Base-by-base conservation (phyloP, 2,888 invertebrate genomes). In the Timandra comae region DNA sequence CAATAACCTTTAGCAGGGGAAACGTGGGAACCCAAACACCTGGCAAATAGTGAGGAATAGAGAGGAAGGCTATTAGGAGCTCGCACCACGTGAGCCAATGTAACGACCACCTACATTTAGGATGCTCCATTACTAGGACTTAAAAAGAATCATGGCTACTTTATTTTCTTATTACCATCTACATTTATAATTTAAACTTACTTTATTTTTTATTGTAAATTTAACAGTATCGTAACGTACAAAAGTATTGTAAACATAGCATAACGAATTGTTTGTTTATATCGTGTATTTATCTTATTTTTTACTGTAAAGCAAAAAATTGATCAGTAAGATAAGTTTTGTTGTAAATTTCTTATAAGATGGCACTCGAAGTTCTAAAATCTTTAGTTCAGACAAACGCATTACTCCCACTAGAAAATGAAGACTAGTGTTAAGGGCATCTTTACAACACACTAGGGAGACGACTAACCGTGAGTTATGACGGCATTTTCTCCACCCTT, bases 341-440 rank as follows among this genome's bases (percentile, higher is more conserved):
- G n/a, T n/a, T 16, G 4, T 19, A 24, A 31, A 12, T 24, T 21
- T 29, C 31, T 32, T 37, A 40, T 43, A 38, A 23, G 42, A 41
- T 43, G 34, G 42, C 47, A 46, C 44, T 48, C 42, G 40, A 33
- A 35, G 41, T 38, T 49, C 46, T 52, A 52, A 64, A 66, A 57
- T 60, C 51, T 49, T 40, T 50, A 63, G 46, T 48, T 42, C 48
- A 56, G 58, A 63, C 57, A 70, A 72, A 68, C 59, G 63, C 64
- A 73, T 48, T 58, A 56, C 57, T 64, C 62, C 63, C 59, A 55
- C 62, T 69, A 72, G 68, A 75, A 79, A 84, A 84, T 81, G 77
- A 81, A 81, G 79, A 82, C 77, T 82, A 75, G 82, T 81, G 79
- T 74, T 80, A 77, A 84, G 80, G 81, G 78, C 80, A 79, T 80